These are phyloP conservation scores for Mamestra brassicae DNA, from an alignment of 2,888 invertebrate species.

Conservation along the genomic window DNA sequence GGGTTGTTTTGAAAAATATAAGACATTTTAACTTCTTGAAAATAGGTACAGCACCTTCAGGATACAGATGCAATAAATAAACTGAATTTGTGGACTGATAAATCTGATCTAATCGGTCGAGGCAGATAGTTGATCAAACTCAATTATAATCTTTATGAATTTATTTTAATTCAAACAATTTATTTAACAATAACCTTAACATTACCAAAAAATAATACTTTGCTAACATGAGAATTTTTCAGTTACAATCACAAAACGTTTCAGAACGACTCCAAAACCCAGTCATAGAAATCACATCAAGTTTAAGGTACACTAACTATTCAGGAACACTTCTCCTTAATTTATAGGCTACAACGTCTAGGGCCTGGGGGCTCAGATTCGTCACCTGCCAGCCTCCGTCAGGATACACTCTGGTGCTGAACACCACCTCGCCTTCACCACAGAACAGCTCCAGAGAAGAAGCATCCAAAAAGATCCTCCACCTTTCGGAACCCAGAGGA, in stretches of 20 bases:
- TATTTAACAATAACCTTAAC: not conserved
- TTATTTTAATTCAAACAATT: constrained; percentile 9
- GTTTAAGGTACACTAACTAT: not conserved
- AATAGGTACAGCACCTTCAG: no score
- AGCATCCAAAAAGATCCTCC: constrained; percentile 85
- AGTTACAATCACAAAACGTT: constrained; percentile 24
- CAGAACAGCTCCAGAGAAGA: constrained; percentile 87
- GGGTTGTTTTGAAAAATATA: no score
- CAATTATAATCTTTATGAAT: not conserved
- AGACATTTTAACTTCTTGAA: no score
- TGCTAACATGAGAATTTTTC: constrained; percentile 12
- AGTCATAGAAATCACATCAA: not conserved
- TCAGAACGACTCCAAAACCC: not conserved
- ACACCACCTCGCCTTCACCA: constrained; percentile 87
- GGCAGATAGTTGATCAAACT: not conserved
- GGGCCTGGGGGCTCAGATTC: constrained; percentile 60
- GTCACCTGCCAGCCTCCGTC: constrained; percentile 81
- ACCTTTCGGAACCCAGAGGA: constrained; percentile 73
- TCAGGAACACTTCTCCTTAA: constrained; percentile 1
- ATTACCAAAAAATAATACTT: not conserved
- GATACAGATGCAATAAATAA: no score
- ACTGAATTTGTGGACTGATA: no score
- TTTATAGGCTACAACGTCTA: constrained; percentile 64
- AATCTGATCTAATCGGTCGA: no score
- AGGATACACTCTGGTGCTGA: constrained; percentile 83